These are phyloP conservation scores for Mustela nigripes DNA, from an alignment of 2,113 vertebrate genomes.

Conservation along the genomic window DNA sequence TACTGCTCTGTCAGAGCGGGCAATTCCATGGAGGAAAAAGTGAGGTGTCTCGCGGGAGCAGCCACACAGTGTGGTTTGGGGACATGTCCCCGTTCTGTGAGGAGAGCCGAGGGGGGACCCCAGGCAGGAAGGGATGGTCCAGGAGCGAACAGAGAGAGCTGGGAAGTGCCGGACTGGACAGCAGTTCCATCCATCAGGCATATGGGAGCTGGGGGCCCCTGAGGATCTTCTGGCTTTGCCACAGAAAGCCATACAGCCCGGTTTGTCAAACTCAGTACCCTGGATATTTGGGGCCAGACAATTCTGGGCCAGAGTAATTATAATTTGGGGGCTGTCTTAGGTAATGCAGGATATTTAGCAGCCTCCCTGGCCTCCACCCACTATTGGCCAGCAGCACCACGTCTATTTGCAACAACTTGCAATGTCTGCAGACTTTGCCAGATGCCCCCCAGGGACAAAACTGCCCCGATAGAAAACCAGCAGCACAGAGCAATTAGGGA, in stretches of 20 bases:
- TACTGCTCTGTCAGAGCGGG: neutral
- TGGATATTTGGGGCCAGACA: neutral
- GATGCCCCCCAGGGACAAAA: neutral
- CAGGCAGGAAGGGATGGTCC: neutral
- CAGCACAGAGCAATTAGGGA: neutral
- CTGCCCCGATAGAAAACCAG: neutral
- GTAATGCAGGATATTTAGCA: neutral
- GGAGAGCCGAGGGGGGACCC: neutral
- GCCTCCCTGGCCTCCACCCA: neutral
- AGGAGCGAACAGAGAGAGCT: too few species aligned
- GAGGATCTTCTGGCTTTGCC: neutral
- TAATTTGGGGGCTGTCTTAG: neutral
- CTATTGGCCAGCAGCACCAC: too few species aligned
- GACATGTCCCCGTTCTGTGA: fast-evolving
- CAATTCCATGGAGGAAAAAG: neutral
- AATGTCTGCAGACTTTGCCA: neutral
- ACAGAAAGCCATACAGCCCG: neutral
- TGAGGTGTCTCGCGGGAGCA: fast-evolving
- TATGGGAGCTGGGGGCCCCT: neutral
- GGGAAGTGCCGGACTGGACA: neutral
- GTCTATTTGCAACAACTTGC: neutral
- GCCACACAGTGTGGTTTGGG: neutral
- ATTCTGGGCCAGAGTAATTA: neutral
- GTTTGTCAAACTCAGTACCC: neutral
- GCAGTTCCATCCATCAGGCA: fast-evolving